Percentiles rank a stretch among this genome's conserved stretches.
Conservation (phyloP, 2,113 vertebrate species). For the Podarcis cretensis region DNA sequence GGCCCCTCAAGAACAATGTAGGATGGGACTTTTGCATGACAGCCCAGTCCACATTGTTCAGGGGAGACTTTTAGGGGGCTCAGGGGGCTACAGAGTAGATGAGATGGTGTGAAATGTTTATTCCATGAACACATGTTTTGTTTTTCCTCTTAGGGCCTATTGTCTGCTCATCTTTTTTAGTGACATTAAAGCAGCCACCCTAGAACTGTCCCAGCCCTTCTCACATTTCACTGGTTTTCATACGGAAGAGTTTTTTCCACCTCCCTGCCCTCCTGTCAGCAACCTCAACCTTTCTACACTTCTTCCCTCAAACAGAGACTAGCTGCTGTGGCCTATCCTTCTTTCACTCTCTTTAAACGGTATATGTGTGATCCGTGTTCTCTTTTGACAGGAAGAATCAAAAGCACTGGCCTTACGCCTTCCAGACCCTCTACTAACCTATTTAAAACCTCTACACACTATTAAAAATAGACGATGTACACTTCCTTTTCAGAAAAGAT, state of each 20-base stretch:
- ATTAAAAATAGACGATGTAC: background rate
- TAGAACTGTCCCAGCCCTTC: background rate
- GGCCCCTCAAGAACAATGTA: background rate
- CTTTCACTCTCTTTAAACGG: background rate
- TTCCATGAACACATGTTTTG: too few species aligned
- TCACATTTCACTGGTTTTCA: background rate
- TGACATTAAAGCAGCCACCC: background rate
- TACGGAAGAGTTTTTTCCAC: background rate
- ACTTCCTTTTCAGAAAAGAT: conserved; percentile 14
- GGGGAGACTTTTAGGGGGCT: background rate
- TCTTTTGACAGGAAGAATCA: background rate
- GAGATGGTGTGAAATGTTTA: too few species aligned
- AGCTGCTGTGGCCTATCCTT: background rate
- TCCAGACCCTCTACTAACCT: background rate
- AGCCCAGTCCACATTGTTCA: background rate
- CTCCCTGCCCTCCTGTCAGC: too few species aligned
- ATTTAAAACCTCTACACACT: background rate
- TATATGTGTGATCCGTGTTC: background rate
- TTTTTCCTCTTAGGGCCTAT: too few species aligned
- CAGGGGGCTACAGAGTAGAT: background rate
- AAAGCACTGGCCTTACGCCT: background rate
- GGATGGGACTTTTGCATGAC: background rate
- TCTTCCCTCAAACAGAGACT: background rate
- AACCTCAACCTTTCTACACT: too few species aligned
- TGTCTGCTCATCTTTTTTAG: too few species aligned